A percentile compares a stretch with the other conserved stretches of the same genome.
These are phyloP conservation scores for Bovichtus variegatus DNA, from an alignment of 2,797 vertebrate genomes.

Conservation along the genomic window DNA sequence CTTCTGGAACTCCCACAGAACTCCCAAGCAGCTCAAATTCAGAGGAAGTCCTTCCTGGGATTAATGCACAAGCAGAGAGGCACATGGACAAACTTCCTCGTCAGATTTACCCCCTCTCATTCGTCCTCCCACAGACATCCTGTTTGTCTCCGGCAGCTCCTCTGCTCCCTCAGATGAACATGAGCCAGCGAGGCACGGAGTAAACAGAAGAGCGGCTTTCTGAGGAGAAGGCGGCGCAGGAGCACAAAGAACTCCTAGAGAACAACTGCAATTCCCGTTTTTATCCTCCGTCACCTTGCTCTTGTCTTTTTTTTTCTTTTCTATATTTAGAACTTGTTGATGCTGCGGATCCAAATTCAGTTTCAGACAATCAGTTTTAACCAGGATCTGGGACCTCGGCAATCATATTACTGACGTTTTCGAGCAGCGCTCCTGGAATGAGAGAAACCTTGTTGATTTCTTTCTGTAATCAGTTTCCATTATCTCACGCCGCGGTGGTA, in stretches of 20 bases:
- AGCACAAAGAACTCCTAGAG: slow-evolving; percentile 41
- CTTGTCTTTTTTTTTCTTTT: slow-evolving; percentile 29
- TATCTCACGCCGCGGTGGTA: slow-evolving; percentile 64
- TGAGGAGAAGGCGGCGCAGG: slow-evolving; percentile 49
- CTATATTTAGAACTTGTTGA: slow-evolving; percentile 62
- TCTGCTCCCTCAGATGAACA: slow-evolving; percentile 70
- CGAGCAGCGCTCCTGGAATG: slow-evolving; percentile 65
- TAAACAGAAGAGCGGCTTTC: slow-evolving; percentile 69
- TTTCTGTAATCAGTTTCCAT: slow-evolving; percentile 82
- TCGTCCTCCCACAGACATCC: slow-evolving; percentile 84
- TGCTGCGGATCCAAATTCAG: slow-evolving; percentile 49
- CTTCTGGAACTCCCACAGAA: slow-evolving; percentile 81
- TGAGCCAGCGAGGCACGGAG: slow-evolving; percentile 63
- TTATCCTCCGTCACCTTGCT: slow-evolving; percentile 34
- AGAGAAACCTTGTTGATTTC: slow-evolving; percentile 78
- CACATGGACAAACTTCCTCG: slow-evolving; percentile 73
- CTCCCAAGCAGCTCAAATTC: slow-evolving; percentile 77
- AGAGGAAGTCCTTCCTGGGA: slow-evolving; percentile 84
- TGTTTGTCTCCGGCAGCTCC: slow-evolving; percentile 78
- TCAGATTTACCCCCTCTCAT: slow-evolving; percentile 76
- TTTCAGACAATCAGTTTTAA: slow-evolving; percentile 55
- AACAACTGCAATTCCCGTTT: slow-evolving; percentile 34
- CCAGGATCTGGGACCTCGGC: slow-evolving; percentile 56
- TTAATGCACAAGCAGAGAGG: slow-evolving; percentile 58
- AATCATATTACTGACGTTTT: slow-evolving; percentile 67